Conservation (phyloP, 2,113 vertebrate genomes). For the Progne subis region DNA sequence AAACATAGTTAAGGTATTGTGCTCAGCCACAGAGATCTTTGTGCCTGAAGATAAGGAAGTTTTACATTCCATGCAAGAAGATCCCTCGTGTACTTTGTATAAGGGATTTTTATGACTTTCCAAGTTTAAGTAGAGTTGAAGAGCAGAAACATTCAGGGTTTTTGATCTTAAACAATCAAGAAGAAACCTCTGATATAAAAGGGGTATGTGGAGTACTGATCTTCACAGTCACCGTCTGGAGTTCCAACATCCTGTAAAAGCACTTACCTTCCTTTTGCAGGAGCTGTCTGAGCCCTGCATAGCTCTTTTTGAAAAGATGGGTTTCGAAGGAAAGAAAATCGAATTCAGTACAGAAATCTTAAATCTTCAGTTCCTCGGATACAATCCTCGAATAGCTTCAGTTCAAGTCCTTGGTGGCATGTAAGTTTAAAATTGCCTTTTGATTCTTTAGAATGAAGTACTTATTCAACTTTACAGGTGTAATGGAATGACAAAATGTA, state of each 20-base stretch:
- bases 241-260: neutral
- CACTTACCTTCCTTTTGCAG: slow-evolving; percentile 69
- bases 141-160: neutral
- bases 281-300: slow-evolving; percentile 89
- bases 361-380: slow-evolving; percentile 82
- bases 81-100: neutral
- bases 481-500: neutral
- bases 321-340: slow-evolving; percentile 85
- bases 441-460: neutral
- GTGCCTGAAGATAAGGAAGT: neutral
- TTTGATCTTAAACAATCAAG: neutral
- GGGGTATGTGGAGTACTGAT: neutral
- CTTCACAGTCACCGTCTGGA: neutral
- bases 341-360: slow-evolving; percentile 76
- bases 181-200: neutral
- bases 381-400: slow-evolving; percentile 81
- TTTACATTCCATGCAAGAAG: neutral
- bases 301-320: slow-evolving; percentile 83
- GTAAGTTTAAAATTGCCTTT: slow-evolving; percentile 79
- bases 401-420: slow-evolving; percentile 88
- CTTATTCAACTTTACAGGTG: neutral
- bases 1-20: neutral
- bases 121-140: neutral
- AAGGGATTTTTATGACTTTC: neutral
- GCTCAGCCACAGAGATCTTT: neutral